These are phyloP conservation scores for Cephus sareptanus DNA, from an alignment of 2,888 invertebrate genomes.

Conservation along the genomic window DNA sequence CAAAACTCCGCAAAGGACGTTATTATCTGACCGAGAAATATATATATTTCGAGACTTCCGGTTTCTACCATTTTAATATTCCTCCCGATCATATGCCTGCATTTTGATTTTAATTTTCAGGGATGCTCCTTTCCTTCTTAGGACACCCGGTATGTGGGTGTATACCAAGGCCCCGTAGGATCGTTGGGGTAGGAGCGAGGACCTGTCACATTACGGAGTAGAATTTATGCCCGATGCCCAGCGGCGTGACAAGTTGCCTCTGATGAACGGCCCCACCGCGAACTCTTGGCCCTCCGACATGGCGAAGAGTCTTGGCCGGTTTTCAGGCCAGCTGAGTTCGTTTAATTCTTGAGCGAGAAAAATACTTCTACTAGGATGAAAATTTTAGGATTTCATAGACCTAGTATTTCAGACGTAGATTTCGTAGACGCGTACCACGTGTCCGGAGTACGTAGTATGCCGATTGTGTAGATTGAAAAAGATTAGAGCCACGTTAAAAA, in stretches of 20 bases:
- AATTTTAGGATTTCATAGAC: not conserved
- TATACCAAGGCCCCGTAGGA: conserved; percentile 14
- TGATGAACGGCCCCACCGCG: conserved; percentile 65
- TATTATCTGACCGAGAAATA: conserved; percentile 29
- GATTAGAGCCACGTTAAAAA: not conserved
- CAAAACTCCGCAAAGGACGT: conserved; percentile 35
- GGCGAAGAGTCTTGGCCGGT: conserved; percentile 9
- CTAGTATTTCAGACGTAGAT: not conserved
- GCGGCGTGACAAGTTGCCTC: conserved; percentile 66
- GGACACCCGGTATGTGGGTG: conserved; percentile 53
- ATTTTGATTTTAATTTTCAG: not conserved
- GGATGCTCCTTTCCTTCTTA: conserved; percentile 15
- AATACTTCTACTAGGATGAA: not conserved
- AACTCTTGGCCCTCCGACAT: conserved; percentile 61
- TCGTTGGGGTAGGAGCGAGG: conserved; percentile 47
- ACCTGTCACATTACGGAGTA: conserved; percentile 65
- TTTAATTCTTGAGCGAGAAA: not conserved
- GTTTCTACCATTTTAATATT: not conserved
- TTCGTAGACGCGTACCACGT: too few relatives aligned
- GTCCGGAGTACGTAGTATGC: too few relatives aligned
- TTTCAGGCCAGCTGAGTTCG: not conserved
- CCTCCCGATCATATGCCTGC: not conserved
- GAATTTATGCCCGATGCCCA: conserved; percentile 66
- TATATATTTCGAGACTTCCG: conserved; percentile 17
- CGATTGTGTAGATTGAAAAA: too few relatives aligned